Evolutionary conservation across 2,888 invertebrate species (phyloP).

Genomic region (Orthonevra nobilis): DNA sequence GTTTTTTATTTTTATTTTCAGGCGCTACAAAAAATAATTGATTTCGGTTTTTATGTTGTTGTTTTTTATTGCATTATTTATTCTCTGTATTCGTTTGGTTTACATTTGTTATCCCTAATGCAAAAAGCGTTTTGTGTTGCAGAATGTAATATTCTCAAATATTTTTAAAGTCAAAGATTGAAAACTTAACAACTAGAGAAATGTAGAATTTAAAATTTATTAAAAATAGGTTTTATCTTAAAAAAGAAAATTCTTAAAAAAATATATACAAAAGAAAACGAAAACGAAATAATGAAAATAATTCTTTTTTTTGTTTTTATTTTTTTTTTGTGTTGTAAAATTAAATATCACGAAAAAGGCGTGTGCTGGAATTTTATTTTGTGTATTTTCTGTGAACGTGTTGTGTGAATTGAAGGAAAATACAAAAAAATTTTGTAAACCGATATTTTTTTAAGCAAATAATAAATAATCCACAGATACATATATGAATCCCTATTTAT

Average conservation of each 20-base stretch:
- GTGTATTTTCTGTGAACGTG: neutral
- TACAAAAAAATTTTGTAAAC: no score
- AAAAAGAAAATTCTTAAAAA: constrained; percentile 19
- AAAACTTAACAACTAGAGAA: constrained; percentile 48
- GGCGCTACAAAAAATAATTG: constrained; percentile 47
- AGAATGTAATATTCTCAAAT: neutral
- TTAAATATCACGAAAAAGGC: constrained; percentile 59
- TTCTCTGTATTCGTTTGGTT: constrained; percentile 18
- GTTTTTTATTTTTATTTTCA: neutral
- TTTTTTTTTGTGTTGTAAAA: constrained; percentile 28
- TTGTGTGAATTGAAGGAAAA: no score
- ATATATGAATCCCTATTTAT: constrained; percentile 37
- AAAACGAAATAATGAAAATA: neutral
- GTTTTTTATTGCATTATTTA: neutral
- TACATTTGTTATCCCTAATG: neutral
- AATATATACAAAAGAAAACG: neutral
- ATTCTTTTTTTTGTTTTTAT: neutral
- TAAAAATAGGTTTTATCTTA: no score
- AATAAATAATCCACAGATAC: no score
- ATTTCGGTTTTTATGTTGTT: constrained; percentile 13
- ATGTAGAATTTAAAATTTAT: constrained; percentile 30
- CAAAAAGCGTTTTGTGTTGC: constrained; percentile 4
- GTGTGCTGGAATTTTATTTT: constrained; percentile 39
- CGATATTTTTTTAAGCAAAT: no score
- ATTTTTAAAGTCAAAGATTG: constrained; percentile 15